Evolutionary conservation across 2,888 invertebrate species (phyloP).

Genomic region (Caenorhabditis sp.): DNA sequence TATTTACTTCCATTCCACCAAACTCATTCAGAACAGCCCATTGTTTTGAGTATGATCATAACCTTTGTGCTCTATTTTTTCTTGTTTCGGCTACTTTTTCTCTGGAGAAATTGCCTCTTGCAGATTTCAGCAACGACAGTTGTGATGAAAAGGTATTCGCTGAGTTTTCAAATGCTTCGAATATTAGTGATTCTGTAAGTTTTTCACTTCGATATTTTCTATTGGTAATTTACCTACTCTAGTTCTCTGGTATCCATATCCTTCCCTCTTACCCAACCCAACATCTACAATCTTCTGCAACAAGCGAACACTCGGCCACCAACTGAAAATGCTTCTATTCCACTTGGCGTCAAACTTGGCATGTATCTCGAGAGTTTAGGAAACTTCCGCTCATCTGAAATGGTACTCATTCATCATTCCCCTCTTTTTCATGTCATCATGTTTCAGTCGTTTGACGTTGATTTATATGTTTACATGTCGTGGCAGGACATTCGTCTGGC

Average conservation of each 20-base stretch:
- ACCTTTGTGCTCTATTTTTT: conserved; percentile 24
- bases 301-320: conserved; percentile 64
- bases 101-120: too few species aligned
- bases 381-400: conserved; percentile 76
- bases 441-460: conserved; percentile 81
- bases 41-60: conserved; percentile 41
- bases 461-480: conserved; percentile 79
- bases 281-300: conserved; percentile 46
- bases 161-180: conserved; percentile 3
- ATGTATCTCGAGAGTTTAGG: conserved; percentile 77
- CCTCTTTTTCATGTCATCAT: conserved; percentile 15
- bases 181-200: conserved; percentile 25
- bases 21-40: conserved; percentile 35
- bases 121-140: background rate
- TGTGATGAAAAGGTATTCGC: conserved; percentile 7
- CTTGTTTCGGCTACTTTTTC: too few species aligned
- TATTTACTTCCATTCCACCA: conserved; percentile 63
- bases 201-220: background rate
- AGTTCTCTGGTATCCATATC: conserved; percentile 30
- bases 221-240: background rate
- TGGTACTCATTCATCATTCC: conserved; percentile 61
- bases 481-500: conserved; percentile 74
- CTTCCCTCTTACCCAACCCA: conserved; percentile 35
- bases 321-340: conserved; percentile 50
- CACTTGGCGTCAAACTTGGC: conserved; percentile 73